Percentiles rank a stretch among this genome's conserved stretches.
Conservation (phyloP, 2,797 vertebrate species). For the Peromyscus melanophrys region DNA sequence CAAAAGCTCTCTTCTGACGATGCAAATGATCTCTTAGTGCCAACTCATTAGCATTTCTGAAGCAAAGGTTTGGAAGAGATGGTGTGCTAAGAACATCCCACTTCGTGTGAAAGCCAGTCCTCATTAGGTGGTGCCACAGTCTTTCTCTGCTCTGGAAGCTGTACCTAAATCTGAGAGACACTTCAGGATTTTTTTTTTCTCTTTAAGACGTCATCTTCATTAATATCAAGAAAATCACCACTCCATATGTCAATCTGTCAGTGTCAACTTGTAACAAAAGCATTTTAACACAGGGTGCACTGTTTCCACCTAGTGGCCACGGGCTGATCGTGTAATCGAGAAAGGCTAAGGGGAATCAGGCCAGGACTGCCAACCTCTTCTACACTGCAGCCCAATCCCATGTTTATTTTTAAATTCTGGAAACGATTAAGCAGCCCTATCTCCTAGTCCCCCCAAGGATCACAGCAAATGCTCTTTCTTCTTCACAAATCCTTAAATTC, state of each 20-base stretch:
- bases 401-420: neutral
- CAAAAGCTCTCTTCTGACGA: conserved; percentile 61
- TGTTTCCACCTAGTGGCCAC: conserved; percentile 51
- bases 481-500: conserved; percentile 19
- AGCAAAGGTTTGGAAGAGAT: conserved; percentile 67
- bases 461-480: conserved; percentile 42
- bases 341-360: neutral
- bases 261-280: neutral
- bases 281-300: neutral
- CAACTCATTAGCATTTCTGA: conserved; percentile 82
- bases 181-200: neutral
- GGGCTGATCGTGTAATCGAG: neutral
- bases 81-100: conserved; percentile 5
- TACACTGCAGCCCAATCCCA: neutral
- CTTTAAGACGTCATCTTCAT: neutral
- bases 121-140: neutral
- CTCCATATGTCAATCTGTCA: conserved; percentile 7
- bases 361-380: neutral
- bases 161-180: conserved; percentile 6
- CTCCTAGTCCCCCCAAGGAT: conserved; percentile 6
- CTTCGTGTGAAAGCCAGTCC: conserved; percentile 47
- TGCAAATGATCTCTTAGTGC: conserved; percentile 69
- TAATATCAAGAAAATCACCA: neutral
- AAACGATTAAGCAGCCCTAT: neutral
- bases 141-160: conserved; percentile 60